phyloP scores from a whole-genome alignment of 2,888 invertebrate genomes.

The Thereva unica region DNA sequence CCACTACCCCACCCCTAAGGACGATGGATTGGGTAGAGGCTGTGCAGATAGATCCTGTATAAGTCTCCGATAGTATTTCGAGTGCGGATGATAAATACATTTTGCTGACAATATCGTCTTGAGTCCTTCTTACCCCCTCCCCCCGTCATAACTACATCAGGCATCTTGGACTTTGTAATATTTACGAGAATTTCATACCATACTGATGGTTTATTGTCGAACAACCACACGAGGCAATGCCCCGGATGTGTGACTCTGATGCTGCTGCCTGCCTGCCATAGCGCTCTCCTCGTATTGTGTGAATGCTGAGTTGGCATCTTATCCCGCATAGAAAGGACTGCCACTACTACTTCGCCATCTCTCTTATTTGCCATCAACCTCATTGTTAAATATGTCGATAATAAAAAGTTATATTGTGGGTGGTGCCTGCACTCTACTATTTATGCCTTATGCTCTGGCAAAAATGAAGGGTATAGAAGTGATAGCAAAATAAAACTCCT shows the following conservation, averaged over 20 bases:
- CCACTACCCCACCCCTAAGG: neutral
- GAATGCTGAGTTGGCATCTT: constrained; percentile 7
- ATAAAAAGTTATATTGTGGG: constrained; percentile 35
- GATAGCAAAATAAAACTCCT: constrained; percentile 35
- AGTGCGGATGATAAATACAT: constrained; percentile 37
- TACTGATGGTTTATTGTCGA: too few relatives aligned
- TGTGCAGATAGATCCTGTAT: constrained; percentile 6
- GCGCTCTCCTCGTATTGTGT: too few relatives aligned
- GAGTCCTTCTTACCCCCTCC: neutral
- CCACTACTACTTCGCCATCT: neutral
- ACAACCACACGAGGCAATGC: neutral
- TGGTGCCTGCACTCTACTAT: constrained; percentile 29
- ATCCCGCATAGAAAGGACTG: constrained; percentile 1
- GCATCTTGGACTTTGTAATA: constrained; percentile 32
- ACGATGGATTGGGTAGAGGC: constrained; percentile 10
- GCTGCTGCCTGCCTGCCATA: neutral
- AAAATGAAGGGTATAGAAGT: constrained; percentile 8
- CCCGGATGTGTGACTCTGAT: constrained; percentile 30
- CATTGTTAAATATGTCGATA: constrained; percentile 32
- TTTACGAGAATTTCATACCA: constrained; percentile 25
- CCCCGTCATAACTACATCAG: constrained; percentile 28
- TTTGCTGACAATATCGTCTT: constrained; percentile 36
- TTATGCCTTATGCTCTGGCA: constrained; percentile 25
- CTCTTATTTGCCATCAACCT: constrained; percentile 12
- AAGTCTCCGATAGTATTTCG: constrained; percentile 16